Evolutionary conservation across 37 sponge, comb jelly and placozoan species (phyloP), one percentile per base, ranked within the genome.

Genomic region (Chondrilla cf. caribensis): DNA sequence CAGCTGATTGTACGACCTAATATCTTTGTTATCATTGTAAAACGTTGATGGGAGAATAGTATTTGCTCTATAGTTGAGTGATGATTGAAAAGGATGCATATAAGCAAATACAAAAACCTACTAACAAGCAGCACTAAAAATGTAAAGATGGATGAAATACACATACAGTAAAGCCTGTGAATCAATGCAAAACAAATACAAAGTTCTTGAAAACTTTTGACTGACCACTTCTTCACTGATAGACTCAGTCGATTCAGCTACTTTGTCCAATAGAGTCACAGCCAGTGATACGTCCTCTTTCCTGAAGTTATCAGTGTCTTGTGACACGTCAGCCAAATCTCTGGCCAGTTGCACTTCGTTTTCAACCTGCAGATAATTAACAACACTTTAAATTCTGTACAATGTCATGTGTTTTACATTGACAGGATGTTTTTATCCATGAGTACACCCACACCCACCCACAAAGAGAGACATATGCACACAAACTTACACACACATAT

Each of bases 321-420:
- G 14, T 29, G 28, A 14, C 17, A 67, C 24, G 39, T 71, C 44
- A 54, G 86, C 90, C 51, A 83, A 25, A 22, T 86, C 44, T 1
- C 81, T 57, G 22, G 86, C 82, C 79, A 90, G 85, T 58, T 82
- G 86, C 9, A 84, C 82, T 26, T 83, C 76, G 57, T 86, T 86
- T 38, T 83, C 60, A 58, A 82, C 77, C 68, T 67, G 68, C 17
- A 29, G 15, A 67, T n/a, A 26, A 18, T 11, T 17, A 54, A 54
- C 57, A 7, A n/a, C 22, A 26, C 25, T 3, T 2, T 26, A 26
- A 59, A 59, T 26, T 8, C 7, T 3, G 3, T 5, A 2, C 2
- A 2, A 59, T n/a, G 60, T 26, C 25, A 18, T 18, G 11, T 11
- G 57, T 17, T 54, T 18, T 54, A 59, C 8, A 5, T n/a, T 59